Conservation (phyloP, 1,140 invertebrate genomes). For the Aphelinus certus region DNA sequence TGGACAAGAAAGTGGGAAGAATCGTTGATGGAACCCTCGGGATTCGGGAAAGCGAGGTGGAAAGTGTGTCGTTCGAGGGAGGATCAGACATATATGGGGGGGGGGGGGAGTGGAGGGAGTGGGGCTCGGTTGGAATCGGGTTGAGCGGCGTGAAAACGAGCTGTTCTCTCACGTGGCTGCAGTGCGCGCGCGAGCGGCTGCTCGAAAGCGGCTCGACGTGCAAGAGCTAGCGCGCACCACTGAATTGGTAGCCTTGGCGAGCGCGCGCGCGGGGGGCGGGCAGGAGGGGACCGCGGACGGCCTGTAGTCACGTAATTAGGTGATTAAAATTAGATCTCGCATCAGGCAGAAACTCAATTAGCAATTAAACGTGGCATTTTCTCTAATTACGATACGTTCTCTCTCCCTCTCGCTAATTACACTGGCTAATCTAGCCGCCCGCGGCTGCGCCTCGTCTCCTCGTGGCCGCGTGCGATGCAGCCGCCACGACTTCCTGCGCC, state of each 20-base stretch:
- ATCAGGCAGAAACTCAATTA: conserved; percentile 72
- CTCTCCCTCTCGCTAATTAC: conserved; percentile 71
- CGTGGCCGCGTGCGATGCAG: too few relatives aligned
- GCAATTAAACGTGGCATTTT: conserved; percentile 74
- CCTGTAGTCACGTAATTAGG: conserved; percentile 71
- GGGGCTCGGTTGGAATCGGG: too few relatives aligned
- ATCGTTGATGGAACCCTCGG: too few relatives aligned
- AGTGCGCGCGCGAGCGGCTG: not conserved
- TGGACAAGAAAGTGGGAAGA: too few relatives aligned
- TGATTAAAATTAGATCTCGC: conserved; percentile 73
- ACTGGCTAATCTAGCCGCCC: conserved; percentile 55
- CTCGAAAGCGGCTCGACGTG: not conserved
- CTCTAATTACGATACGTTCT: conserved; percentile 72
- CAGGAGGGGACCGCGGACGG: conserved; percentile 30
- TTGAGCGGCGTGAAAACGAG: too few relatives aligned
- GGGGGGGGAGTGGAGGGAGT: too few relatives aligned
- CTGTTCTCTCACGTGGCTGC: too few relatives aligned
- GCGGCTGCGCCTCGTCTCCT: conserved; percentile 38
- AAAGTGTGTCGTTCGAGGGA: too few relatives aligned
- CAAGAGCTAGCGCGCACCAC: too few relatives aligned
- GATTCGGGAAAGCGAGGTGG: too few relatives aligned
- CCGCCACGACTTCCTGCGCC: too few relatives aligned
- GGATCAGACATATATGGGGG: too few relatives aligned
- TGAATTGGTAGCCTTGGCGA: conserved; percentile 27
- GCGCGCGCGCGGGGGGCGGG: conserved; percentile 29